Evolutionary conservation across 1,140 invertebrate genomes (phyloP).

Genomic region (Apis cerana): DNA sequence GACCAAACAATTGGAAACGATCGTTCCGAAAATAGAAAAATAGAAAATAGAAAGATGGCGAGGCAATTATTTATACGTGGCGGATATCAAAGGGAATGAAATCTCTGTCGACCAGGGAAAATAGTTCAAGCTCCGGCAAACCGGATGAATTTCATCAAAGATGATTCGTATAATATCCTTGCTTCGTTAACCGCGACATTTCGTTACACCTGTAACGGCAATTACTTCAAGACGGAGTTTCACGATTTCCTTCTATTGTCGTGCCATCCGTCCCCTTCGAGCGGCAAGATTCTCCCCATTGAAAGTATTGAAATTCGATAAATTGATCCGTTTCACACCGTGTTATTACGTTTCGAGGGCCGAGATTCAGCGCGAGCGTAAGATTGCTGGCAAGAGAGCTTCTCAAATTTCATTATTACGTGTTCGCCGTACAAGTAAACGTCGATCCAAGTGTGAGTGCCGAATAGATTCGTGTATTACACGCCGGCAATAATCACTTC

Average conservation of each 20-base stretch:
- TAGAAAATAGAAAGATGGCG: no score
- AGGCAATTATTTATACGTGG: background rate
- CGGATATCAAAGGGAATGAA: background rate
- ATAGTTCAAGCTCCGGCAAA: background rate
- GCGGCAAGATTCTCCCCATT: constrained; percentile 19
- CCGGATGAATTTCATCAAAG: constrained; percentile 5
- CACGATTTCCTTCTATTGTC: constrained; percentile 40
- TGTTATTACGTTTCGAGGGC: constrained; percentile 36
- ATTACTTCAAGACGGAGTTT: constrained; percentile 33
- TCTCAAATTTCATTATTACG: constrained; percentile 1
- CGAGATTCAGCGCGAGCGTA: background rate
- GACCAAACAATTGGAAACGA: background rate
- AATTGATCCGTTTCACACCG: constrained; percentile 44
- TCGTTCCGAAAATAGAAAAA: background rate
- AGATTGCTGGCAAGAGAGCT: background rate
- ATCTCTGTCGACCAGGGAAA: background rate
- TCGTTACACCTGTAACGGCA: constrained; percentile 36
- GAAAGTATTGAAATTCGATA: constrained; percentile 51
- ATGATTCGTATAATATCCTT: constrained; percentile 34
- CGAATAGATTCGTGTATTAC: background rate
- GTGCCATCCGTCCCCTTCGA: constrained; percentile 10
- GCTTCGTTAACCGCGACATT: constrained; percentile 44
- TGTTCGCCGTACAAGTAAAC: background rate
- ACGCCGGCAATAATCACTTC: background rate
- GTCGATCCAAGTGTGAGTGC: background rate